phyloP scores from a whole-genome alignment of 2,888 invertebrate species.

The Cheilosia vulpina region DNA sequence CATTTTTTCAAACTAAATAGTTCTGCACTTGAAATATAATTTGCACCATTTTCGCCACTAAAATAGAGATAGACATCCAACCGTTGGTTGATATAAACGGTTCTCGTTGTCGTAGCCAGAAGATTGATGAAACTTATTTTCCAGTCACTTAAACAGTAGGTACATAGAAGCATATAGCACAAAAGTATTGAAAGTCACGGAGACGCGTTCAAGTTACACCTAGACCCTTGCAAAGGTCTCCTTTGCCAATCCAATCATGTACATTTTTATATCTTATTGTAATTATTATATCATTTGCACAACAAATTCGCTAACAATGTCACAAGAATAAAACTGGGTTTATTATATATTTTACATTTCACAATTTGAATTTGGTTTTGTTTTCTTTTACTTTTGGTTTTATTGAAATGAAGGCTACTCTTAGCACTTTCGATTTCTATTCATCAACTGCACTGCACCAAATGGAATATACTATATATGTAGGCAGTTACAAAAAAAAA shows the following conservation, averaged over 20 bases:
- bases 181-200: neutral
- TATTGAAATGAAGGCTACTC: conserved; percentile 49
- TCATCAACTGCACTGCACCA: conserved; percentile 41
- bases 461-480: conserved; percentile 24
- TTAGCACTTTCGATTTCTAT: conserved; percentile 65
- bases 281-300: no score
- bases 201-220: neutral
- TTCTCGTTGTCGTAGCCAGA: neutral
- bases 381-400: conserved; percentile 31
- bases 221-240: no score
- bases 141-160: neutral
- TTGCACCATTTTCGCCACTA: neutral
- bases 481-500: conserved; percentile 9
- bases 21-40: no score
- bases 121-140: neutral
- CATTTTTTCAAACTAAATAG: no score
- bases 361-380: neutral
- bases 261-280: no score
- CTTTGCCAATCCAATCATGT: no score
- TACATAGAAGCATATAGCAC: neutral
- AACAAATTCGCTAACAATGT: neutral
- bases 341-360: neutral
- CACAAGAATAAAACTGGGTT: neutral
- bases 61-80: neutral
- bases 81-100: neutral